These are phyloP conservation scores for Lampris incognitus DNA, from an alignment of 2,113 vertebrate species.

Conservation along the genomic window DNA sequence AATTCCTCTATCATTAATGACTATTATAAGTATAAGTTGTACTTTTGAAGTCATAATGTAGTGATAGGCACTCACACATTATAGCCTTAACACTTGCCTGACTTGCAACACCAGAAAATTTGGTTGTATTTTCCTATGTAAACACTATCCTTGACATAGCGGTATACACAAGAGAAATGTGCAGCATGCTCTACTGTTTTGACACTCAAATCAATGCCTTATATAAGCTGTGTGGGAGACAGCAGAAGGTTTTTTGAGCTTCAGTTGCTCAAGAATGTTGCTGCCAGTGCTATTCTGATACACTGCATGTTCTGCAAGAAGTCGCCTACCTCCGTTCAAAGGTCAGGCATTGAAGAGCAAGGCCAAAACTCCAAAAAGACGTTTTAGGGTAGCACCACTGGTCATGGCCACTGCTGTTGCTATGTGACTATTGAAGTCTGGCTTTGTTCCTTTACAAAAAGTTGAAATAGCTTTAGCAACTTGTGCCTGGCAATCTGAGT, in stretches of 20 bases:
- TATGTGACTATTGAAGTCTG: conserved; percentile 61
- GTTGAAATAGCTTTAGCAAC: conserved; percentile 55
- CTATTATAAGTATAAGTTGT: background rate
- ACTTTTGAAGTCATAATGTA: background rate
- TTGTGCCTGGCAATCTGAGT: background rate
- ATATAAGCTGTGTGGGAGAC: conserved; percentile 74
- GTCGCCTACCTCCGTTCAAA: conserved; percentile 63
- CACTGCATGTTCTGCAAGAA: conserved; percentile 51
- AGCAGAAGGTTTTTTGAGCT: conserved; percentile 57
- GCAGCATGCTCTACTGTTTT: no score
- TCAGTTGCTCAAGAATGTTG: conserved; percentile 39
- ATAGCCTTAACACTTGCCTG: no score
- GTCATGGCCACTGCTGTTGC: conserved; percentile 65
- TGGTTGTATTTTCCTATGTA: no score
- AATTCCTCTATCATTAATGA: background rate
- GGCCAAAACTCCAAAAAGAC: conserved; percentile 29
- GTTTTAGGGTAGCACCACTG: conserved; percentile 39
- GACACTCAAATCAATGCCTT: conserved; percentile 69
- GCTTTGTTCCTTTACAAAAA: conserved; percentile 50
- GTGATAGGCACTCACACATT: no score
- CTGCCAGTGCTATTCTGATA: conserved; percentile 63
- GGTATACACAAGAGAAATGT: background rate
- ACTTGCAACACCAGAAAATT: no score
- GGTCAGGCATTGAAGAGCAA: conserved; percentile 38
- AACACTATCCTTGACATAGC: no score